Evolutionary conservation across 2,888 invertebrate genomes (phyloP).

Genomic region (Spodoptera exigua): DNA sequence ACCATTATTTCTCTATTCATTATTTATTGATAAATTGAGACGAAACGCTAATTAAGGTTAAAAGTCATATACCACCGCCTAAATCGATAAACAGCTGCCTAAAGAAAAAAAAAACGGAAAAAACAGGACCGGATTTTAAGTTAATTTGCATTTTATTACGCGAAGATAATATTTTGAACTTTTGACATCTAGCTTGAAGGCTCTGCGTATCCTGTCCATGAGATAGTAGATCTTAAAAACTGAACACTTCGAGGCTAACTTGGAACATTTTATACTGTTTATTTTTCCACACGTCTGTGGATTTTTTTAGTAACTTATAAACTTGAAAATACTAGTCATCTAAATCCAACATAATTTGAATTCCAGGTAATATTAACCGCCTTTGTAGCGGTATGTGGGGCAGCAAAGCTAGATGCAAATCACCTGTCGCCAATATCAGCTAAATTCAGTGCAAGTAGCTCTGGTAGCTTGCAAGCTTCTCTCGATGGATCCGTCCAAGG

Average conservation of each 20-base stretch:
- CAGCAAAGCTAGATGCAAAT: constrained; percentile 77
- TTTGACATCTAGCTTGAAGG: constrained; percentile 26
- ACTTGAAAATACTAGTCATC: background rate
- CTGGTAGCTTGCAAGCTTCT: constrained; percentile 71
- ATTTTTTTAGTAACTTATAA: background rate
- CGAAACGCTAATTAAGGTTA: constrained; percentile 23
- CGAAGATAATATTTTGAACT: constrained; percentile 27
- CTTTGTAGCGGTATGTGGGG: constrained; percentile 77
- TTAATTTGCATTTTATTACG: constrained; percentile 45
- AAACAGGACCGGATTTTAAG: constrained; percentile 29
- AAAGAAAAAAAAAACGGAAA: constrained; percentile 25
- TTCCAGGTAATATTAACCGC: constrained; percentile 78
- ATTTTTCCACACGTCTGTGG: constrained; percentile 8
- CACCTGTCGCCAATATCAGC: constrained; percentile 79
- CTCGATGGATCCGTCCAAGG: constrained; percentile 54
- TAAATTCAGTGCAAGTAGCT: constrained; percentile 75
- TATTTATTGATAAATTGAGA: constrained; percentile 11
- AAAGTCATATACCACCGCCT: constrained; percentile 17
- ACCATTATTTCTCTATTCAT: constrained; percentile 14
- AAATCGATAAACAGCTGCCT: constrained; percentile 22
- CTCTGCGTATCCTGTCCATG: constrained; percentile 27
- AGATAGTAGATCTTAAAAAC: constrained; percentile 36
- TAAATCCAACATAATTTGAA: constrained; percentile 1
- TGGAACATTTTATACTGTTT: constrained; percentile 14
- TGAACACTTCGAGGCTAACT: constrained; percentile 38